Conservation (phyloP, 1,140 invertebrate species). For the Atopsyche davidsoni region DNA sequence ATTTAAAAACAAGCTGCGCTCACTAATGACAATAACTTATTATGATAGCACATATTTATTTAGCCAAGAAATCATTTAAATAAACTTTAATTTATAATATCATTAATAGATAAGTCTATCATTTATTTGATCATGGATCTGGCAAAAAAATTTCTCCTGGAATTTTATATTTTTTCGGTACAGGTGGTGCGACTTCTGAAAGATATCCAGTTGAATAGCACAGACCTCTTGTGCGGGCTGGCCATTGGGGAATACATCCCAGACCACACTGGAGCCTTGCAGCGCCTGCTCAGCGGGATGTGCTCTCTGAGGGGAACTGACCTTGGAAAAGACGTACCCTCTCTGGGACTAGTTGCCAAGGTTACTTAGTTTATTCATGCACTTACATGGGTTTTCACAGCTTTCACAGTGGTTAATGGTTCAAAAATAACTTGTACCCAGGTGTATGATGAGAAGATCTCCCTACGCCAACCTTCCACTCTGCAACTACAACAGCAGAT, state of each 20-base stretch:
- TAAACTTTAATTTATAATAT: conserved; percentile 12
- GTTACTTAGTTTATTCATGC: too few relatives aligned
- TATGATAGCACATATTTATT: too few relatives aligned
- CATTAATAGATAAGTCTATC: neutral
- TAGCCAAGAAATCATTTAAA: too few relatives aligned
- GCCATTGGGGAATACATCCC: conserved; percentile 41
- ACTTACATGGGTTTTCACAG: too few relatives aligned
- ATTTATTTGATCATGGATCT: too few relatives aligned
- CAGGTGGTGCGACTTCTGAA: conserved; percentile 40
- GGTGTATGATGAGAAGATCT: too few relatives aligned
- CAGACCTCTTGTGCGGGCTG: conserved; percentile 35
- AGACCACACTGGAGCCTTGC: conserved; percentile 33
- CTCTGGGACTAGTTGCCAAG: conserved; percentile 40
- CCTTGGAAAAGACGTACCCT: conserved; percentile 36
- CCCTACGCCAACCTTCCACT: too few relatives aligned
- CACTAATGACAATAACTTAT: too few relatives aligned
- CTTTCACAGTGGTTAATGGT: too few relatives aligned
- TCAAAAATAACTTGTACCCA: too few relatives aligned
- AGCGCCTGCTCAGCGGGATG: conserved; percentile 32
- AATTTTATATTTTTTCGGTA: conserved; percentile 12
- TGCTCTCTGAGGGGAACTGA: conserved; percentile 33
- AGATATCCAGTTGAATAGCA: conserved; percentile 39
- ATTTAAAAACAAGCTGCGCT: too few relatives aligned
- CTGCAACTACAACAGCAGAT: too few relatives aligned
- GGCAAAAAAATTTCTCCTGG: neutral